These are phyloP conservation scores for Eupithecia abbreviata DNA, from an alignment of 2,888 invertebrate species.

Conservation along the genomic window DNA sequence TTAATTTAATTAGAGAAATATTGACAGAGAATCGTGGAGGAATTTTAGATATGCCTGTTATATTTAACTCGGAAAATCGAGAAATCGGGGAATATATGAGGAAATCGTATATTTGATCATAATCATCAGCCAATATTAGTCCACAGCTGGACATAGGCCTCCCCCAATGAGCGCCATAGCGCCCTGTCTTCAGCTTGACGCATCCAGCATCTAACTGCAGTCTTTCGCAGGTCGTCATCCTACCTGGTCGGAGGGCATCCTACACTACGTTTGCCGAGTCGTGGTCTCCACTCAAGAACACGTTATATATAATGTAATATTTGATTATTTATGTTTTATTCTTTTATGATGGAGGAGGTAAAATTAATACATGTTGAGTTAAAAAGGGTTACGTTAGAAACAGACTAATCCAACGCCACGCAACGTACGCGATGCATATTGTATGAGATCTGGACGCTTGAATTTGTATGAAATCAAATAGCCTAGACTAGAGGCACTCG, in stretches of 20 bases:
- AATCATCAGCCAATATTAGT: too few species aligned
- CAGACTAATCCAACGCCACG: not conserved
- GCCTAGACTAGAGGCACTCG: not conserved
- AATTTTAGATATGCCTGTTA: not conserved
- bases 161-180: too few species aligned
- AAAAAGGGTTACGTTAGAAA: not conserved
- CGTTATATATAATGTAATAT: too few species aligned
- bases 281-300: too few species aligned
- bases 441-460: not conserved
- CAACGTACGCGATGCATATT: too few species aligned
- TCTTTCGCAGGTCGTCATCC: too few species aligned
- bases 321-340: not conserved
- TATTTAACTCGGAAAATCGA: not conserved
- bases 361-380: not conserved
- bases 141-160: too few species aligned
- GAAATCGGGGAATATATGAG: not conserved
- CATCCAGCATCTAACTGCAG: too few species aligned
- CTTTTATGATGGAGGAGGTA: not conserved
- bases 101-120: not conserved
- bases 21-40: conserved; percentile 2
- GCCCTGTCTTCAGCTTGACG: too few species aligned
- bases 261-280: too few species aligned
- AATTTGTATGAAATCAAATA: conserved; percentile 3
- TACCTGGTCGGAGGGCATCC: too few species aligned
- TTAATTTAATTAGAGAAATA: conserved; percentile 23